Conservation (phyloP, 53 echinoderm and acorn worm genomes). For the Patiria pectinifera region DNA sequence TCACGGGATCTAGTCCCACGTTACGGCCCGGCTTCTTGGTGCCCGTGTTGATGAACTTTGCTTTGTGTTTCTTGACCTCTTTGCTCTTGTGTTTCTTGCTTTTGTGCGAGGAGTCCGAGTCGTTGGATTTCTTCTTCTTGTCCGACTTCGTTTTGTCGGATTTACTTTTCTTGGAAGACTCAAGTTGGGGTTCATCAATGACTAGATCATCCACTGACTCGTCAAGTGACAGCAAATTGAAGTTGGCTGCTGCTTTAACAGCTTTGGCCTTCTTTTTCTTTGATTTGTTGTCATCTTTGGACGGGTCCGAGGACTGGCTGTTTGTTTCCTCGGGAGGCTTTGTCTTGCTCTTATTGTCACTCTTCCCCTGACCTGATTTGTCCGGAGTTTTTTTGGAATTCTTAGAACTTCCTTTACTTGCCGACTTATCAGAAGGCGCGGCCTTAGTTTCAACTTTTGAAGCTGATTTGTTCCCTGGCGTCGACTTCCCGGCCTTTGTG, state of each 20-base stretch:
- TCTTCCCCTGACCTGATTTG: not conserved
- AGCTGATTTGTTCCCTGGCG: not conserved
- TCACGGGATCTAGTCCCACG: conserved; percentile 46
- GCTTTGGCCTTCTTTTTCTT: conserved; percentile 49
- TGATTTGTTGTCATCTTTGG: conserved; percentile 37
- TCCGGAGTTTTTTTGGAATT: conserved; percentile 9
- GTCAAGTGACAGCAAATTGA: conserved; percentile 28
- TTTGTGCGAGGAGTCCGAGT: conserved; percentile 31
- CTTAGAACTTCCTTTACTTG: conserved; percentile 7
- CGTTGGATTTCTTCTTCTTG: conserved; percentile 42
- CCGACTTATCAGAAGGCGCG: not conserved
- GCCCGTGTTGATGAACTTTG: conserved; percentile 58
- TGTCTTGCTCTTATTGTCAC: conserved; percentile 37
- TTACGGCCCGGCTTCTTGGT: conserved; percentile 65
- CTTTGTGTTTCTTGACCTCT: conserved; percentile 69
- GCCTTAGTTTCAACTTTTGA: conserved; percentile 5
- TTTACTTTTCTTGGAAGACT: conserved; percentile 20
- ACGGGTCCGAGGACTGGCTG: not conserved
- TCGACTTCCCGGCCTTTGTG: not conserved
- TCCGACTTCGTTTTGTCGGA: conserved; percentile 12
- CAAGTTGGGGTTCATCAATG: conserved; percentile 15
- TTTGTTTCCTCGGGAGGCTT: conserved; percentile 6
- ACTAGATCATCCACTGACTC: conserved; percentile 41
- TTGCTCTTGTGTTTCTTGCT: conserved; percentile 70
- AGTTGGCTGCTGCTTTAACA: not conserved